phyloP scores from a whole-genome alignment of 2,113 vertebrate species.

The Terrapene triunguis region DNA sequence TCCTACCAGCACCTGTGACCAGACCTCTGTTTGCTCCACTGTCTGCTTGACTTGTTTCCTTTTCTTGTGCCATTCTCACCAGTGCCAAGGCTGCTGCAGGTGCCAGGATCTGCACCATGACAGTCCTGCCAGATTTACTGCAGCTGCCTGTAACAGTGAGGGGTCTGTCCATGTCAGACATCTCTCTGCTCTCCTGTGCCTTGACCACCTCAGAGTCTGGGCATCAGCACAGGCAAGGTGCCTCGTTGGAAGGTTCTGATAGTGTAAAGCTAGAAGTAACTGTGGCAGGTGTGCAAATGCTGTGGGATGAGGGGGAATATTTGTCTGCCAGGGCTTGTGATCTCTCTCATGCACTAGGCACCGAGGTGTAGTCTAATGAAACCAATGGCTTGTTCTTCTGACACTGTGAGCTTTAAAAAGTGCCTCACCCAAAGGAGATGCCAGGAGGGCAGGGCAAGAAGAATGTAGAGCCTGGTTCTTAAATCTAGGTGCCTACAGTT shows the following conservation, averaged over 20 bases:
- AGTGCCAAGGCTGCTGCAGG: neutral
- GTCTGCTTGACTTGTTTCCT: neutral
- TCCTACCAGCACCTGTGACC: neutral
- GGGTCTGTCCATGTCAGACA: neutral
- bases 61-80: neutral
- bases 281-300: neutral
- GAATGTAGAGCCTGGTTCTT: neutral
- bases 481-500: neutral
- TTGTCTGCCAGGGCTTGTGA: neutral
- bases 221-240: neutral
- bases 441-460: neutral
- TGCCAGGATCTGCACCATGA: neutral
- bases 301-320: neutral
- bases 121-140: neutral
- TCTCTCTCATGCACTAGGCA: neutral
- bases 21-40: neutral
- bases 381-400: neutral
- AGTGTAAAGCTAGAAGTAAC: neutral
- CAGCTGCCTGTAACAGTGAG: neutral
- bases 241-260: neutral
- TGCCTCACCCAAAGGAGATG: neutral
- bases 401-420: neutral
- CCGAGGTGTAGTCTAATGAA: neutral
- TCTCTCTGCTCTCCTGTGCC: neutral
- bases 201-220: neutral